phyloP scores from a whole-genome alignment of 2,797 vertebrate genomes.

The Heliangelus exortis region DNA sequence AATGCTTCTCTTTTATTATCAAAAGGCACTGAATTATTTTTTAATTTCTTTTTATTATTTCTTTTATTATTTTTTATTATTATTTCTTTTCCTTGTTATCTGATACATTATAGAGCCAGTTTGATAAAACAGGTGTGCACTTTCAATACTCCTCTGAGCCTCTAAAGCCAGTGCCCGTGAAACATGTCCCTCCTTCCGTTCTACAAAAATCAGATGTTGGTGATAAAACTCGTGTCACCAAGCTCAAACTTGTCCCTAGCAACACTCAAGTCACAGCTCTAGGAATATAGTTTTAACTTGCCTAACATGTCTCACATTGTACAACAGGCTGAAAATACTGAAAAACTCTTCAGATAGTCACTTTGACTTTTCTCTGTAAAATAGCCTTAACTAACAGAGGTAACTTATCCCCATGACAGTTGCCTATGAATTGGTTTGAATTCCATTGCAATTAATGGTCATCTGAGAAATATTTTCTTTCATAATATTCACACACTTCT shows the following conservation, averaged over 20 bases:
- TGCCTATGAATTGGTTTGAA: background rate
- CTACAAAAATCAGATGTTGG: background rate
- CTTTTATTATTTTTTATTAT: no score
- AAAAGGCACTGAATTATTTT: fast-evolving
- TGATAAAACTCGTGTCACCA: background rate
- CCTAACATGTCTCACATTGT: background rate
- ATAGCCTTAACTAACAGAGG: background rate
- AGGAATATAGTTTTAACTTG: background rate
- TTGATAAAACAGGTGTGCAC: background rate
- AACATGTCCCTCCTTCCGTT: background rate
- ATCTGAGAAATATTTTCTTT: background rate
- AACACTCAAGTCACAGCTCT: background rate
- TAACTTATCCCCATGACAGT: background rate
- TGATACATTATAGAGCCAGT: background rate
- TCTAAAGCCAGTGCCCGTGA: background rate
- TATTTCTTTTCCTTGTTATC: background rate
- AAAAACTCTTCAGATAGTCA: background rate
- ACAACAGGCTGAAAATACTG: background rate
- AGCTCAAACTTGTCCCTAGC: background rate
- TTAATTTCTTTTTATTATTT: no score
- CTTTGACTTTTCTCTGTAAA: background rate
- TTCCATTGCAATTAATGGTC: background rate
- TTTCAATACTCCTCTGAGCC: background rate
- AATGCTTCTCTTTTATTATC: background rate
- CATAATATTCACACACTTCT: background rate